phyloP scores from a whole-genome alignment of 2,888 invertebrate species.

The Pedicia rivosa region DNA sequence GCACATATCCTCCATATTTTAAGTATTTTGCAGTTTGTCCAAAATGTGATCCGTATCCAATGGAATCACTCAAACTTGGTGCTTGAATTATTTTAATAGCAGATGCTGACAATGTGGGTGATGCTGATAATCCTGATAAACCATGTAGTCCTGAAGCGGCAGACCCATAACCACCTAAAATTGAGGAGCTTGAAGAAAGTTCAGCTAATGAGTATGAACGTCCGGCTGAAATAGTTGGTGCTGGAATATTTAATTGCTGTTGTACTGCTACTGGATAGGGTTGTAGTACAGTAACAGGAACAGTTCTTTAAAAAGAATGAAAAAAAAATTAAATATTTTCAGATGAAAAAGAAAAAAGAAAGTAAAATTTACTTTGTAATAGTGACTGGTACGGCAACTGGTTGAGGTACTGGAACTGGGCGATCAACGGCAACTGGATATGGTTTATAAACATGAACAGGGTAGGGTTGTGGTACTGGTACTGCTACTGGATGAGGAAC shows the following conservation, averaged over 20 bases:
- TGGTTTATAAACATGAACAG: constrained; percentile 2
- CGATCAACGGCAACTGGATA: constrained; percentile 6
- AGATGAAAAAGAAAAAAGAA: not conserved
- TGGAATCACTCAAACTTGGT: not conserved
- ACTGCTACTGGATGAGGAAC: constrained; percentile 7
- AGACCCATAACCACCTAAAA: too few relatives aligned
- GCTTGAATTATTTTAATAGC: constrained; percentile 2
- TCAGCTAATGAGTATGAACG: not conserved
- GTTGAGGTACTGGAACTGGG: constrained; percentile 7
- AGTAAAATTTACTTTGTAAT: not conserved
- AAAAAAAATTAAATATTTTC: not conserved
- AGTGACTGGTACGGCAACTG: constrained; percentile 4
- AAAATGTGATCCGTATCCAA: not conserved
- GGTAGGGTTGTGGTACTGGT: constrained; percentile 3
- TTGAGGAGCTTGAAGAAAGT: too few relatives aligned
- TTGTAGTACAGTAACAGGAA: constrained; percentile 9
- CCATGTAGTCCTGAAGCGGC: not conserved
- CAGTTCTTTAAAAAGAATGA: constrained; percentile 4
- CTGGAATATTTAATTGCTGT: constrained; percentile 6
- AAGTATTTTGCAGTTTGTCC: too few relatives aligned
- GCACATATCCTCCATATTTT: too few relatives aligned
- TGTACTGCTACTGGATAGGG: constrained; percentile 10
- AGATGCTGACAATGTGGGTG: not conserved
- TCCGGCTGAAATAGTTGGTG: constrained; percentile 3
- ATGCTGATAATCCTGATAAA: not conserved